A percentile compares a stretch with the other conserved stretches of the same genome.
phyloP scores from a whole-genome alignment of 2,797 vertebrate species.

The Eulemur rubriventer region DNA sequence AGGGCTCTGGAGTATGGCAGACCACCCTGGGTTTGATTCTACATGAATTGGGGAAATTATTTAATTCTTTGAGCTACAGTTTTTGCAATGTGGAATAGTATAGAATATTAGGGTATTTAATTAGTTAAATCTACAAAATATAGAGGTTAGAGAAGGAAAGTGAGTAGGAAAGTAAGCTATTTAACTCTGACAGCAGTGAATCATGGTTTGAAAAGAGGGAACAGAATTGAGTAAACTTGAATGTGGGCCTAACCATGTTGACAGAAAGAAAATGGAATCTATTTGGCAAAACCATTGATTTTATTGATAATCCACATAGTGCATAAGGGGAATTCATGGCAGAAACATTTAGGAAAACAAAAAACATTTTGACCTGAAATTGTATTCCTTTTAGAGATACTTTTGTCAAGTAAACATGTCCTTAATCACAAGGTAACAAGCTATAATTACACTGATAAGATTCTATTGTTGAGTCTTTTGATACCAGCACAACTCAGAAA shows the following conservation, averaged over 20 bases:
- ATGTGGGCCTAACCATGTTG: neutral
- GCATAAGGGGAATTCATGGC: neutral
- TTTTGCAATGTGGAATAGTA: neutral
- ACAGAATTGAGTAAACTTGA: neutral
- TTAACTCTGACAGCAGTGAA: neutral
- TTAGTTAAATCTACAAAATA: neutral
- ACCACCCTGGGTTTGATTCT: neutral
- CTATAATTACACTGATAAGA: neutral
- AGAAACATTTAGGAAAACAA: neutral
- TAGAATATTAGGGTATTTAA: neutral
- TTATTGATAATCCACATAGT: neutral
- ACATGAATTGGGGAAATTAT: neutral
- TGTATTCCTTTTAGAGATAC: neutral
- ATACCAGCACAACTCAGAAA: neutral
- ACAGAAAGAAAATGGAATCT: neutral
- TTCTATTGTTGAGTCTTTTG: constrained; percentile 11
- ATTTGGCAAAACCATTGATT: neutral
- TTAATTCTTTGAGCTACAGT: neutral
- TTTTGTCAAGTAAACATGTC: neutral
- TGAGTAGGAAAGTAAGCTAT: neutral
- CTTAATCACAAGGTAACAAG: neutral
- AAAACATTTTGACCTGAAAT: neutral
- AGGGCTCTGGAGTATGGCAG: neutral
- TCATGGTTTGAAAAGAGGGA: neutral
- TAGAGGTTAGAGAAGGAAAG: neutral